Evolutionary conservation across 2,888 invertebrate genomes (phyloP).

Genomic region (Pyrochroa serraticornis): DNA sequence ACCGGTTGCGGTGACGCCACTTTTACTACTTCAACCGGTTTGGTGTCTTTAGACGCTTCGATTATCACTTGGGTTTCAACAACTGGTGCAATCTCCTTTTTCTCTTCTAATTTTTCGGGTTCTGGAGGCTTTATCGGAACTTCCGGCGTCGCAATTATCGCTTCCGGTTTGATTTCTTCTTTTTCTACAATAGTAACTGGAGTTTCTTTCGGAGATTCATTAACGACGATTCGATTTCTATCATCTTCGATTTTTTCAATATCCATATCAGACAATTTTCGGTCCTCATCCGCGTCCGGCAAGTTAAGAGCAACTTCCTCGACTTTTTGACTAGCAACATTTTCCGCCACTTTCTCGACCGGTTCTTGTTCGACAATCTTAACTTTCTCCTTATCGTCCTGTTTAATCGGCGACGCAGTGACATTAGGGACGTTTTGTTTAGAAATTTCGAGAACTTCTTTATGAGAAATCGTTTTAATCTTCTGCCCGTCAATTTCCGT

Average conservation of each 20-base stretch:
- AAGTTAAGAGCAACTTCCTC: slow-evolving; percentile 6
- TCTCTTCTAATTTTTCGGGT: slow-evolving; percentile 8
- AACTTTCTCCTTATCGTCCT: slow-evolving; percentile 33
- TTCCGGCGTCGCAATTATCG: not conserved
- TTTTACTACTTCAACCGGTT: slow-evolving; percentile 15
- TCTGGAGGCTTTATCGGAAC: not conserved
- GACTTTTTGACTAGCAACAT: not conserved
- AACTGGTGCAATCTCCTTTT: slow-evolving; percentile 4
- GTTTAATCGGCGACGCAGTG: slow-evolving; percentile 15
- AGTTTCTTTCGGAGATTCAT: slow-evolving; percentile 5
- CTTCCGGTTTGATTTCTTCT: slow-evolving; percentile 5
- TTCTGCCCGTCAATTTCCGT: slow-evolving; percentile 59
- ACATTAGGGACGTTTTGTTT: slow-evolving; percentile 38
- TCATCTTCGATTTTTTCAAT: slow-evolving; percentile 44
- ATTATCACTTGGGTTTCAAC: slow-evolving; percentile 5
- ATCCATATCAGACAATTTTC: slow-evolving; percentile 47
- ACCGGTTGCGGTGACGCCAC: slow-evolving; percentile 2
- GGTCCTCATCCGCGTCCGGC: slow-evolving; percentile 28
- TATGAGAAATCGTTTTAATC: slow-evolving; percentile 56
- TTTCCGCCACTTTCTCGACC: slow-evolving; percentile 15
- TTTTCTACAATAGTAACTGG: not conserved
- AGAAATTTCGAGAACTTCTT: slow-evolving; percentile 51
- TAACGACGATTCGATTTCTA: slow-evolving; percentile 15
- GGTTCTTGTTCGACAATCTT: slow-evolving; percentile 16
- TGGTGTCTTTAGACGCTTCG: slow-evolving; percentile 1